phyloP scores from a whole-genome alignment of 2,113 vertebrate genomes.

The Murina feae region DNA sequence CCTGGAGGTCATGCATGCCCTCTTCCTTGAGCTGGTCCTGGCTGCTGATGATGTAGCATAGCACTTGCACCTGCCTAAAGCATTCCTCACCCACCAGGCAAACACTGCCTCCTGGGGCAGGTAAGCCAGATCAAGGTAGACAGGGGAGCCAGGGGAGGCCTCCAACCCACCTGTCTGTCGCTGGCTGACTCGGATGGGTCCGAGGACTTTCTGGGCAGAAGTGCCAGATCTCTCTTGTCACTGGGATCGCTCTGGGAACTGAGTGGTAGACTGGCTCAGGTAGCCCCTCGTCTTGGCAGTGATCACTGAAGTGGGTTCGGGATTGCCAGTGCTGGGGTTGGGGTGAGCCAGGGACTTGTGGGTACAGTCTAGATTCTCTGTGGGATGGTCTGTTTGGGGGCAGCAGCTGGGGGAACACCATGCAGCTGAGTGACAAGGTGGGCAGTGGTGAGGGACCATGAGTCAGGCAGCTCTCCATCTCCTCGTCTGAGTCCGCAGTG shows the following conservation, averaged over 20 bases:
- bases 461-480: constrained; percentile 78
- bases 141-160: background rate
- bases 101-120: constrained; percentile 83
- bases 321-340: accelerated
- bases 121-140: constrained; percentile 93
- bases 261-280: background rate
- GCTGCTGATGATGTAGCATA: constrained; percentile 92
- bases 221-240: constrained; percentile 24
- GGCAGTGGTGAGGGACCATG: constrained; percentile 87
- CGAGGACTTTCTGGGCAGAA: constrained; percentile 38
- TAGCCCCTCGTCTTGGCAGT: constrained; percentile 73
- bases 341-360: constrained; percentile 73
- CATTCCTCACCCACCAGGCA: constrained; percentile 85
- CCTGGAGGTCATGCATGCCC: constrained; percentile 85
- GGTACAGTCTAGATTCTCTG: constrained; percentile 43
- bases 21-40: constrained; percentile 86
- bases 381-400: constrained; percentile 61
- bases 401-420: constrained; percentile 87
- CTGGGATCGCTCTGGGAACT: constrained; percentile 30
- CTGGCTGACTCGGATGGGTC: background rate
- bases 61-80: constrained; percentile 86
- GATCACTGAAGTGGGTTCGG: background rate
- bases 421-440: constrained; percentile 83
- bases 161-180: accelerated
- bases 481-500: constrained; percentile 86